Evolutionary conservation across 1,140 invertebrate genomes (phyloP).

Genomic region (Nephila pilipes): DNA sequence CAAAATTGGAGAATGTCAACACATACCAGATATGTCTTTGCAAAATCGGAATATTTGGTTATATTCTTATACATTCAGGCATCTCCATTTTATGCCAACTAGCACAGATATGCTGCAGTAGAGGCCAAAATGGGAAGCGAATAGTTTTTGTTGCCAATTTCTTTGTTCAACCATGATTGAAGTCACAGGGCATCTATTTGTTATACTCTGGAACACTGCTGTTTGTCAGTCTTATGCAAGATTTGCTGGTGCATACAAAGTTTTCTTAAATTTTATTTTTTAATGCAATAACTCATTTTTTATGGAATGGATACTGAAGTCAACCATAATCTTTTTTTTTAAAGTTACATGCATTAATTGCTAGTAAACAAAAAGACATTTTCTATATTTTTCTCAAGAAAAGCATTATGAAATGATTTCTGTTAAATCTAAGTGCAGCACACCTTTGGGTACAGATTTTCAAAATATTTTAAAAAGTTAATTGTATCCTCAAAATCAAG

Average conservation of each 20-base stretch:
- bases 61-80: not conserved
- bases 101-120: no score
- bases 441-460: constrained; percentile 30
- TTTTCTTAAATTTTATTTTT: not conserved
- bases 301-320: constrained; percentile 39
- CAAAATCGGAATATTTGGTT: not conserved
- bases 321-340: not conserved
- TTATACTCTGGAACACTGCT: not conserved
- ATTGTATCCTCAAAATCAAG: constrained; percentile 68
- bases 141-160: not conserved
- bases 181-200: not conserved
- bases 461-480: constrained; percentile 60
- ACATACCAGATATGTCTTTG: not conserved
- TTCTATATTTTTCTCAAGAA: constrained; percentile 29
- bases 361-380: constrained; percentile 20
- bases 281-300: not conserved
- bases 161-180: not conserved
- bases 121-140: no score
- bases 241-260: not conserved
- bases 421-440: constrained; percentile 19
- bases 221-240: not conserved
- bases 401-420: constrained; percentile 44
- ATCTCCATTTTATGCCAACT: no score
- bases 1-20: not conserved
- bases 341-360: constrained; percentile 27